These are phyloP conservation scores for Pherbina coryleti DNA, from an alignment of 2,888 invertebrate species.

Conservation along the genomic window DNA sequence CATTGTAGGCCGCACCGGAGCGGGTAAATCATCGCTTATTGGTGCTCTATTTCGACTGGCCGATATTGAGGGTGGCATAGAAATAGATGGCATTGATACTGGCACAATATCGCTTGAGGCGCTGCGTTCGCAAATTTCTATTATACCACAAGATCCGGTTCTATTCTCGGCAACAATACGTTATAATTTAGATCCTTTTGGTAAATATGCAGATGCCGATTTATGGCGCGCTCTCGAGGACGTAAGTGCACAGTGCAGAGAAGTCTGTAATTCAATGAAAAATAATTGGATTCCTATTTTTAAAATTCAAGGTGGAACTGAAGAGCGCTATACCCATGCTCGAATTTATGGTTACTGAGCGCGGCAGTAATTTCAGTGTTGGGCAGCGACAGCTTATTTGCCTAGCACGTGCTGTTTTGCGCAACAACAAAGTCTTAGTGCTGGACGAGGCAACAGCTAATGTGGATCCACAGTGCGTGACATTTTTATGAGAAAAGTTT, in stretches of 20 bases:
- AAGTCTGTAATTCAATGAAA: background rate
- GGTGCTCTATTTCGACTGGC: constrained; percentile 83
- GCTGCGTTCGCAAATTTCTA: constrained; percentile 72
- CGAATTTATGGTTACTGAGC: constrained; percentile 72
- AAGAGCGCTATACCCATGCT: constrained; percentile 70
- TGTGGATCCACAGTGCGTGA: constrained; percentile 74
- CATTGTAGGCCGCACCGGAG: constrained; percentile 87
- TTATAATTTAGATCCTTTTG: constrained; percentile 76
- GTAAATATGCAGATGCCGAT: constrained; percentile 63
- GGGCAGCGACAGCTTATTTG: constrained; percentile 79
- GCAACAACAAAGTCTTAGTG: constrained; percentile 75
- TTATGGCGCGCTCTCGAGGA: constrained; percentile 66
- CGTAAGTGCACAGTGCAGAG: constrained; percentile 48
- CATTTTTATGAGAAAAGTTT: background rate
- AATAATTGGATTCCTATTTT: background rate
- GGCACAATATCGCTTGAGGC: constrained; percentile 71
- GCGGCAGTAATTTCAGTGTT: constrained; percentile 76
- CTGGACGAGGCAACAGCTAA: constrained; percentile 81
- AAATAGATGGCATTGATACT: constrained; percentile 79
- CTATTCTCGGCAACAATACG: constrained; percentile 75
- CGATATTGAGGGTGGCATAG: constrained; percentile 77
- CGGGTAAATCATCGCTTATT: constrained; percentile 85
- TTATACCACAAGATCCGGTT: constrained; percentile 74
- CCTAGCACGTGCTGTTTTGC: constrained; percentile 76
- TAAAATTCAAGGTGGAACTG: constrained; percentile 71